Conservation (phyloP, 1,140 invertebrate species). For the Alviniconcha marisindica region DNA sequence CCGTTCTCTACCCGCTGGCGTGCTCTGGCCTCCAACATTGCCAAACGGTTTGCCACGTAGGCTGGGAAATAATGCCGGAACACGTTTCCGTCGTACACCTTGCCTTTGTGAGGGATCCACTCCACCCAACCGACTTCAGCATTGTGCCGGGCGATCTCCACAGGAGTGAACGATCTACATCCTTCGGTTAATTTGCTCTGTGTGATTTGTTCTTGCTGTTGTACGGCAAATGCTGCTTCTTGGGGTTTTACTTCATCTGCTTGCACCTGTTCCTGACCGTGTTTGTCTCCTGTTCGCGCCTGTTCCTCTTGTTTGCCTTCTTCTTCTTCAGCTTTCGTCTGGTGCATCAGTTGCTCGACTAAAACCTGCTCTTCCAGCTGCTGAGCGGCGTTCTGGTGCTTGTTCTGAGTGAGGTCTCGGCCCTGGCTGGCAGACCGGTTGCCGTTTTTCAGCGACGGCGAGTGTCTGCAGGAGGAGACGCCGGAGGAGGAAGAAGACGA, state of each 20-base stretch:
- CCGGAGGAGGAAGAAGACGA: constrained; percentile 11
- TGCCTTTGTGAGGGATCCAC: constrained; percentile 29
- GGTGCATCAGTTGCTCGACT: neutral
- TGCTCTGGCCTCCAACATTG: constrained; percentile 15
- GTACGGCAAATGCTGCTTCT: neutral
- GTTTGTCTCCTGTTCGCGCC: neutral
- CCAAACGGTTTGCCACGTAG: neutral
- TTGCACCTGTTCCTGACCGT: neutral
- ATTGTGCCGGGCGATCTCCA: constrained; percentile 12
- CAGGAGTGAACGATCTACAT: constrained; percentile 2
- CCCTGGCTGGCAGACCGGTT: neutral
- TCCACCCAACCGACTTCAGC: constrained; percentile 10
- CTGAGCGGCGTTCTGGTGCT: neutral
- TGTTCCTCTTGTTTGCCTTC: neutral
- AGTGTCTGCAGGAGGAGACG: neutral
- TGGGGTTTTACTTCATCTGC: neutral
- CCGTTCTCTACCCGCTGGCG: neutral
- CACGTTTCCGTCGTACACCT: constrained; percentile 25
- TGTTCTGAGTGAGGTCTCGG: neutral
- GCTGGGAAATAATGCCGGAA: neutral
- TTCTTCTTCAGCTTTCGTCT: neutral
- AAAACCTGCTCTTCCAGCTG: neutral
- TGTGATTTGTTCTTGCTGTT: neutral
- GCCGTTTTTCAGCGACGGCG: neutral
- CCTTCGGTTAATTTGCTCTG: neutral